Conservation (phyloP, 2,797 vertebrate genomes). For the Capromys pilorides region DNA sequence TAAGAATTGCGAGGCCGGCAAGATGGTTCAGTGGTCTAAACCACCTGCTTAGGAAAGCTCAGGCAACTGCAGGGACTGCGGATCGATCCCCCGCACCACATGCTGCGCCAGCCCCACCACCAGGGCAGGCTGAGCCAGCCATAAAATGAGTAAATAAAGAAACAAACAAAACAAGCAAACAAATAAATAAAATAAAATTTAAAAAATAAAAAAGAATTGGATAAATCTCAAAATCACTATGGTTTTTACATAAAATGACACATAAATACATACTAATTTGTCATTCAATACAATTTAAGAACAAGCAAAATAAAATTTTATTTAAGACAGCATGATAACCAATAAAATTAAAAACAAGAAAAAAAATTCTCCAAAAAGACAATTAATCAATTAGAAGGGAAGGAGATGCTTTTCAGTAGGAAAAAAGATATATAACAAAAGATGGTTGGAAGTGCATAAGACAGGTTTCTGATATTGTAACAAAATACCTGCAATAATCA, state of each 20-base stretch:
- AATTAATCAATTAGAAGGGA: not conserved
- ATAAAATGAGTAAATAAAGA: no score
- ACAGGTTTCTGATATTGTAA: not conserved
- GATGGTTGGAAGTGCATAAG: rapidly evolving
- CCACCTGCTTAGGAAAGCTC: no score
- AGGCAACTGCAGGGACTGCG: no score
- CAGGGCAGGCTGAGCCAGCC: no score
- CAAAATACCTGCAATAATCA: not conserved
- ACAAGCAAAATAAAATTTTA: not conserved
- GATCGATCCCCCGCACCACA: no score
- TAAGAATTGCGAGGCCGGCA: no score
- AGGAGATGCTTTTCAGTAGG: not conserved
- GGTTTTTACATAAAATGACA: not conserved
- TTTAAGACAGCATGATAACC: not conserved
- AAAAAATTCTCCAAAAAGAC: not conserved
- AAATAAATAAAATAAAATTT: no score
- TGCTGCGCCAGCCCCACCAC: no score
- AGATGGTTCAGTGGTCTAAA: no score
- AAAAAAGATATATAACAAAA: not conserved
- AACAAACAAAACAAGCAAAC: no score
- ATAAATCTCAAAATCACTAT: not conserved
- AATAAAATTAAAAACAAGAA: not conserved
- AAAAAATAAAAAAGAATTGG: not conserved
- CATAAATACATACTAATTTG: not conserved
- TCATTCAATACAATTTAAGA: not conserved